Percentiles rank a stretch among this genome's conserved stretches.
Evolutionary conservation across 2,888 invertebrate genomes (phyloP).

Genomic region (Plagodis dolabraria): DNA sequence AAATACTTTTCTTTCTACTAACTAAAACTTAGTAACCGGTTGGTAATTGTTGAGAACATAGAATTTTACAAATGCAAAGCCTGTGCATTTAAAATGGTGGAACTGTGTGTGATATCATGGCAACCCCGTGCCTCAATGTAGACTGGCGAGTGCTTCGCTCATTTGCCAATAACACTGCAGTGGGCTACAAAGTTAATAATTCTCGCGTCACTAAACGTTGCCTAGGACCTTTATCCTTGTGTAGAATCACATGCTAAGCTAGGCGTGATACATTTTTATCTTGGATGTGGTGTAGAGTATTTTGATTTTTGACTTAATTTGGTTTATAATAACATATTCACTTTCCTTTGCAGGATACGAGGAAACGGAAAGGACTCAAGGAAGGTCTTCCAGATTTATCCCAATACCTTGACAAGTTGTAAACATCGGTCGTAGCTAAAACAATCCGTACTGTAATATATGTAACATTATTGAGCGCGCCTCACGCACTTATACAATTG

Average conservation of each 20-base stretch:
- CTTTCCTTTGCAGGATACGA: conserved; percentile 89
- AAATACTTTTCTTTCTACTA: no score
- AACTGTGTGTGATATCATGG: conserved; percentile 40
- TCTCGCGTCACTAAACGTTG: conserved; percentile 86
- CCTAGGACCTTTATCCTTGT: conserved; percentile 93
- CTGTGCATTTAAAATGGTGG: neutral
- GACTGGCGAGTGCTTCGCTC: conserved; percentile 60
- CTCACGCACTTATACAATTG: conserved; percentile 63
- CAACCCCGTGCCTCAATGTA: conserved; percentile 63
- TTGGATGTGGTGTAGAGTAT: neutral
- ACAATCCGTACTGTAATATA: conserved; percentile 79
- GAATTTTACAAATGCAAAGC: no score
- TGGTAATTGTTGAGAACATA: no score
- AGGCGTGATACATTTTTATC: conserved; percentile 68
- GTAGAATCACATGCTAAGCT: conserved; percentile 88
- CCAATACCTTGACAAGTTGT: conserved; percentile 99
- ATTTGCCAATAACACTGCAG: conserved; percentile 65
- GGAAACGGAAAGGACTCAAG: conserved; percentile 99
- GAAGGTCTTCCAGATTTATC: conserved; percentile 97
- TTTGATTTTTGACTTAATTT: neutral
- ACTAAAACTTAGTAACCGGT: no score
- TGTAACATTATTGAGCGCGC: conserved; percentile 72
- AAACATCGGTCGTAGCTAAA: conserved; percentile 85
- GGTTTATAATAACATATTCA: conserved; percentile 5
- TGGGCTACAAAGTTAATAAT: conserved; percentile 87